Base-by-base conservation (phyloP, 2,113 vertebrate genomes). In the Mellivora capensis region DNA sequence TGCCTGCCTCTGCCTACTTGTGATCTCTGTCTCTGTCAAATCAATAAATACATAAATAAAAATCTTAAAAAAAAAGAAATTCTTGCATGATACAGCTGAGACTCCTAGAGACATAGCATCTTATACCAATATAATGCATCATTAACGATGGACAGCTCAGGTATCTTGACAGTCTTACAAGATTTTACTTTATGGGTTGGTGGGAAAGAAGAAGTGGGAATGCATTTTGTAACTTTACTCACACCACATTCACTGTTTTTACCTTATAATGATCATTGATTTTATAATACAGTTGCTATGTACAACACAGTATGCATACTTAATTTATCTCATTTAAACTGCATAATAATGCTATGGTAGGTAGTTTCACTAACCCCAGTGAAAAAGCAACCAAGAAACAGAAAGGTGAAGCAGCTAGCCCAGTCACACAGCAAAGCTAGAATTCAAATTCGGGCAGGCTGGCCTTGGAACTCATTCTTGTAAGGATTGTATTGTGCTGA, bases 271-370 rank as follows among this genome's bases (percentile, higher is more conserved):
- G 29, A 67, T 29, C 84, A 6, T 23, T 57, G 25, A 18, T 74
- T 87, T 93, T 74, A 84, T 79, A 74, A 82, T 49, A 69, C 0
- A 94, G 6, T 64, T 67, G 1, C 15, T 52, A 7, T 37, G 13
- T 17, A 52, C 7, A 18, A 42, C 31, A 74, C 11, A 39, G 2
- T 94, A 31, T 59, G 5, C 23, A 72, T 17, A 20, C 14, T 49
- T 88, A 64, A 67, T 76, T 93, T 85, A 47, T 34, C 15, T 82
- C 5, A 47, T 91, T 76, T 92, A 49, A 82, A 82, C 9, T 27
- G 77, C 21, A 23, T 82, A 31, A 61, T 86, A 61, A 90, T 42
- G 17, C 12, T 52, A 3, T 81, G 10, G 1, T n/a, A 49, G 10
- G 8, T 44, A 82, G 31, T 74, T 85, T 88, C 21, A 76, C 21